Percentiles rank a stretch among this genome's conserved stretches.
These are phyloP conservation scores for Tichodroma muraria DNA, from an alignment of 2,113 vertebrate genomes.

Conservation along the genomic window DNA sequence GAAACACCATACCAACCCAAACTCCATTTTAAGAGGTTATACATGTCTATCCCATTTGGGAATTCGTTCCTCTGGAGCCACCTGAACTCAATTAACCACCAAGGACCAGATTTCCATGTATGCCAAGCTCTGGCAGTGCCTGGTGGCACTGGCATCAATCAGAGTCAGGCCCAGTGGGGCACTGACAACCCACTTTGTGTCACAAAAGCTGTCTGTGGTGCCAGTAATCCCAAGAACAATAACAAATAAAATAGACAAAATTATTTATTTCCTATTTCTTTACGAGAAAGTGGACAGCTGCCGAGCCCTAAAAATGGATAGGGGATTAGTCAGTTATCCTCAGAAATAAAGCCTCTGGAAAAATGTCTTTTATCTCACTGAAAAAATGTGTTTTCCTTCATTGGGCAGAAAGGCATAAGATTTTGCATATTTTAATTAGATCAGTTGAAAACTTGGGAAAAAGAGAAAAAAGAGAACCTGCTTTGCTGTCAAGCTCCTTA, in stretches of 20 bases:
- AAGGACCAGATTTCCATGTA: not conserved
- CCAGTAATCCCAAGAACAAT: not conserved
- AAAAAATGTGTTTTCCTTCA: not conserved
- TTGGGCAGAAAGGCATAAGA: not conserved
- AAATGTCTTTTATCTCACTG: not conserved
- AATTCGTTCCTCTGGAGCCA: not conserved
- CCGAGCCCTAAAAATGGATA: not conserved
- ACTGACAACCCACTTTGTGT: not conserved
- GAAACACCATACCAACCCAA: not conserved
- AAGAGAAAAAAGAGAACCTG: conserved; percentile 28
- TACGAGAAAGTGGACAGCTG: not conserved
- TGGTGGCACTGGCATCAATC: not conserved
- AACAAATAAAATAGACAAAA: not conserved
- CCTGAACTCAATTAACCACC: not conserved
- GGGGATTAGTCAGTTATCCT: not conserved
- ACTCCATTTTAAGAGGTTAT: not conserved
- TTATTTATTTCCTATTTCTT: not conserved
- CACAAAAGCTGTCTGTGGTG: not conserved
- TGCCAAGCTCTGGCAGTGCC: not conserved
- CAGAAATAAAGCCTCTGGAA: not conserved
- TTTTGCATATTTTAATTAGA: conserved; percentile 62
- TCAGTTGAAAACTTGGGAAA: conserved; percentile 14
- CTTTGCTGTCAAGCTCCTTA: conserved; percentile 39
- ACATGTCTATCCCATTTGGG: not conserved
- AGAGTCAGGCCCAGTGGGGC: not conserved